A percentile compares a stretch with the other conserved stretches of the same genome.
These are phyloP conservation scores for Parasteatoda lunata DNA, from an alignment of 2,888 invertebrate species.

Conservation along the genomic window DNA sequence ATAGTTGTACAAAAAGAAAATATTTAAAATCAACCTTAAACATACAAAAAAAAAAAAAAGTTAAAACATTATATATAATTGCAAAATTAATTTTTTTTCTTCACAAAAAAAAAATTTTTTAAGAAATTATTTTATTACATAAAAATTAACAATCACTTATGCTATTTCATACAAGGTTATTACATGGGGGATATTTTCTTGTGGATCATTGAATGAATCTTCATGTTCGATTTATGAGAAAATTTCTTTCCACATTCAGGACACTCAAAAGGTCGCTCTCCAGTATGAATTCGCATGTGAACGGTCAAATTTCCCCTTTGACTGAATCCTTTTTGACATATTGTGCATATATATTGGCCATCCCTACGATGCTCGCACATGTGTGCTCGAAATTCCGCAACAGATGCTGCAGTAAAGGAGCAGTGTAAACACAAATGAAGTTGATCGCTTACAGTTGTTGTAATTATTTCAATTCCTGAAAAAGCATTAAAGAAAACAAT, in stretches of 20 bases:
- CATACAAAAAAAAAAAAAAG: too few species aligned
- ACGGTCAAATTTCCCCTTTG: constrained; percentile 2
- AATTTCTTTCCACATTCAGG: constrained; percentile 1
- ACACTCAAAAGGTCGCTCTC: neutral
- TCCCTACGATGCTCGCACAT: neutral
- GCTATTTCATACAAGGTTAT: neutral
- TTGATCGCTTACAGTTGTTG: neutral
- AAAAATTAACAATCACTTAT: neutral
- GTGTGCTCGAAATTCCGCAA: neutral
- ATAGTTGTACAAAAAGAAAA: too few species aligned
- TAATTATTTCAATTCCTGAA: neutral
- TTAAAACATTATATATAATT: too few species aligned
- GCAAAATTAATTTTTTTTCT: too few species aligned
- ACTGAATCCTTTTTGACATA: neutral
- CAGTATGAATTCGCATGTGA: neutral
- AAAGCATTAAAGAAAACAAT: neutral
- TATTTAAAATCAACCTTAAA: too few species aligned
- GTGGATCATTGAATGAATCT: constrained; percentile 1
- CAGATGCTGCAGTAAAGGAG: neutral
- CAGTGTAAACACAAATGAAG: constrained; percentile 1
- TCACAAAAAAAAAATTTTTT: neutral
- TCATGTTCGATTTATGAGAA: neutral
- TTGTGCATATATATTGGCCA: neutral
- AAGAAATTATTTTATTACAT: neutral
- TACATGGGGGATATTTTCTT: neutral